A percentile compares a stretch with the other conserved stretches of the same genome.
phyloP scores from a whole-genome alignment of 2,888 invertebrate species.

The Eurytoma adleriae region DNA sequence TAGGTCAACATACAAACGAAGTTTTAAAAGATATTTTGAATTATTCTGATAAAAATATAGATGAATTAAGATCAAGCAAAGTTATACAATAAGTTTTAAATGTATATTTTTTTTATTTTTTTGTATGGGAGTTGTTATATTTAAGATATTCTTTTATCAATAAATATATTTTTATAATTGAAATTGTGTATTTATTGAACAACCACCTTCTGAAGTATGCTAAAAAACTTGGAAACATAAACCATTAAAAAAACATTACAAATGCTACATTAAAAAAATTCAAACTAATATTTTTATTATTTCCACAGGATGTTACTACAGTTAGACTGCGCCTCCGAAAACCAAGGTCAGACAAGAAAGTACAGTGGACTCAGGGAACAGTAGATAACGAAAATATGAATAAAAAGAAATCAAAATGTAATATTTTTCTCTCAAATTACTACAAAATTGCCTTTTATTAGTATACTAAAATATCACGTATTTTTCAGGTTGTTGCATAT shows the following conservation, averaged over 20 bases:
- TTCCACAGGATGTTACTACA: slow-evolving; percentile 78
- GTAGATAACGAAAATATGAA: slow-evolving; percentile 97
- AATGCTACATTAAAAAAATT: not conserved
- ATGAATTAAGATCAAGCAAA: slow-evolving; percentile 75
- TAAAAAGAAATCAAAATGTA: slow-evolving; percentile 98
- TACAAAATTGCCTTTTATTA: not conserved
- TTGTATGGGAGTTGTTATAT: not conserved
- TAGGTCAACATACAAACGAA: slow-evolving; percentile 92
- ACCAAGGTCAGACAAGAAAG: slow-evolving; percentile 86
- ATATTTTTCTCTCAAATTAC: slow-evolving; percentile 60
- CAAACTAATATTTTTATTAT: slow-evolving; percentile 17
- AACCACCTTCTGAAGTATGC: not conserved
- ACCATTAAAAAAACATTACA: no score
- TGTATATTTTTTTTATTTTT: slow-evolving; percentile 43
- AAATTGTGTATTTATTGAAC: slow-evolving; percentile 20
- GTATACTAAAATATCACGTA: slow-evolving; percentile 33
- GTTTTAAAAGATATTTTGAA: slow-evolving; percentile 84
- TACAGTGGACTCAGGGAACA: slow-evolving; percentile 92
- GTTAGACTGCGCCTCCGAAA: slow-evolving; percentile 83
- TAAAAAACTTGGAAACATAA: not conserved
- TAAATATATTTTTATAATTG: slow-evolving; percentile 47
- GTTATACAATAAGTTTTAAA: slow-evolving; percentile 75
- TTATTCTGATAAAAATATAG: slow-evolving; percentile 80
- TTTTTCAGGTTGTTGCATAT: slow-evolving; percentile 92
- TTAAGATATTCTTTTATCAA: slow-evolving; percentile 37